Evolutionary conservation across 2,888 invertebrate genomes (phyloP), one percentile per base, ranked within the genome.

Genomic region (Metalampra italica): DNA sequence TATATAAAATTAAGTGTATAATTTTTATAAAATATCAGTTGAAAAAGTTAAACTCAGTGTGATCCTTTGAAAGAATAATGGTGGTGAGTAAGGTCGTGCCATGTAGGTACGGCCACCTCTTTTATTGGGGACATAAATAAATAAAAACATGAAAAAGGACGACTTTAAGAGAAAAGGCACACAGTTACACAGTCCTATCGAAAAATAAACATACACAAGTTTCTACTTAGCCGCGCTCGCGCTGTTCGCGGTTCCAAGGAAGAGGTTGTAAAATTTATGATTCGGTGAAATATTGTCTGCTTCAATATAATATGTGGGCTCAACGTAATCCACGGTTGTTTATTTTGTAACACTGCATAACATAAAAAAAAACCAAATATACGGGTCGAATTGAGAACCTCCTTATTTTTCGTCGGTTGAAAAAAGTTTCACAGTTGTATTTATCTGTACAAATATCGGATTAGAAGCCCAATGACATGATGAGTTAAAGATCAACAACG

Each of bases 161-260:
- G 61, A 59, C 70, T 74, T 75, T 71, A 74, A 79, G 71, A 80
- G 80, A 80, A 83, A 82, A 80, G 74, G 75, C 77, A 75, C 79
- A 78, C 79, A 69, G 80, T 82, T 84, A 84, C 85, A 78, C 78
- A 80, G 83, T 71, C 81, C 86, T 89, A 89, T 89, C 88, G 83
- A 76, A 88, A 86, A 87, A 84, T 76, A 89, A 85, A 85, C 78
- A 82, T 71, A 84, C 83, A 84, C 64, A 80, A 76, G 76, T 74
- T 80, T 86, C 80, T 84, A 88, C 86, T 88, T 82, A 87, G 80
- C 71, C 66, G 71, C 73, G 43, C 50, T n/a, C n/a, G 43, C 37
- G 71, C 65, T 70, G 80, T 76, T 72, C 75, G 72, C 71, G 64
- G 78, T 82, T 86, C 78, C 78, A 63, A 72, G 78, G 83, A 87